Conservation (phyloP, 2,113 vertebrate genomes). For the Chionomys nivalis region DNA sequence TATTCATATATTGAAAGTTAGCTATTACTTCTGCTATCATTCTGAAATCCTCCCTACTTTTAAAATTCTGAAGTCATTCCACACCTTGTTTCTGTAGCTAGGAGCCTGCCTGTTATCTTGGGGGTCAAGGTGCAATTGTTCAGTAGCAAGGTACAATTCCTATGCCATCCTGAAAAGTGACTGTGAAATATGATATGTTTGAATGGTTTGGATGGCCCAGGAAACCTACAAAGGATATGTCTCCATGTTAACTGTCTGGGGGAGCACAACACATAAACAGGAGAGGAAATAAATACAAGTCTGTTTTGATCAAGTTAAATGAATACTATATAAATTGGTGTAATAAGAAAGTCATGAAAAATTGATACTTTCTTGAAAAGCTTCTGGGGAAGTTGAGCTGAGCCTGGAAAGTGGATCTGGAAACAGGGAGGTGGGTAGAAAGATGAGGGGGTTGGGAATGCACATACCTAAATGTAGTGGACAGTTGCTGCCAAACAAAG, state of each 20-base stretch:
- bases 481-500: background rate
- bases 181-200: conserved; percentile 24
- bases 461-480: background rate
- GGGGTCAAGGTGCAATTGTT: too few relatives aligned
- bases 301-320: conserved; percentile 29
- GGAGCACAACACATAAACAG: background rate
- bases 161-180: background rate
- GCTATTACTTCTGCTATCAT: background rate
- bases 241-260: background rate
- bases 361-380: background rate
- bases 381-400: background rate
- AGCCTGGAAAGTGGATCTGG: background rate
- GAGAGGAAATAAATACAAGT: background rate
- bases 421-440: background rate
- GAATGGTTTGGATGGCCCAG: background rate
- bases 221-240: background rate
- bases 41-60: conserved; percentile 22
- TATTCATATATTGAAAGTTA: background rate
- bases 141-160: conserved; percentile 14
- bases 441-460: background rate
- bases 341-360: background rate
- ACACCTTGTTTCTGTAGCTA: background rate
- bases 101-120: conserved; percentile 5
- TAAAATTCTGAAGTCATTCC: conserved; percentile 21
- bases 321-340: conserved; percentile 4